Base-by-base conservation (phyloP, 2,113 vertebrate species). In the Grammomys surdaster region DNA sequence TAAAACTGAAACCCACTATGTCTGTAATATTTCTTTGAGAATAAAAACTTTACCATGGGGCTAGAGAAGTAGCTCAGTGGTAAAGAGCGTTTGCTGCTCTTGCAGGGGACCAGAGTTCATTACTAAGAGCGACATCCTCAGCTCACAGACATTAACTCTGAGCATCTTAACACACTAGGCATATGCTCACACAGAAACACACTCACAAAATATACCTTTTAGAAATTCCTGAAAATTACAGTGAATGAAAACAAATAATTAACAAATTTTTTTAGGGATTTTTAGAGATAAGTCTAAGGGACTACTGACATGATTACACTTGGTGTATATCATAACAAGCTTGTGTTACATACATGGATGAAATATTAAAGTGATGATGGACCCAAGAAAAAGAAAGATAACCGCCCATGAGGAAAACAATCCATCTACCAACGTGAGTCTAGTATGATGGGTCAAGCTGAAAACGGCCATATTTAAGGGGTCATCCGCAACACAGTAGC, bases 11-110 rank as follows among this genome's bases (percentile, higher is more conserved):
- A 14, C 65, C 67, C 90, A 91, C 22, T 70, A 46, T 31, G 36
- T 86, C 76, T 46, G 33, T 86, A 92, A 67, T 40, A 51, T 75
- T 96, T 95, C 17, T n/a, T 65, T 77, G 70, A 69, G 10, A 95
- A 82, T 72, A 95, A 90, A 96, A 81, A 78, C 9, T 86, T 96
- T 40, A n/a, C 58, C 46, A 33, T 12, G 36, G 36, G 20, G 33
- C 10, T 72, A n/a, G 31, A 56, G 20, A 36, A 56, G 40, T 26
- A 3, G 12, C 80, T 26, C 56, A 60, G 36, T 60, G 56, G 22
- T 40, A 40, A 60, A 40, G 20, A 60, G 56, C n/a, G 40, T 82
- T 60, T 60, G 80, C 78, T 40, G 20, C 11, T 58, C 12, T 60
- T 14, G 36, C 36, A 40, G 51, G 33, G 51, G 33, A 12, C 54